Evolutionary conservation across 2,888 invertebrate genomes (phyloP).

Genomic region (Pegoplata infirma): DNA sequence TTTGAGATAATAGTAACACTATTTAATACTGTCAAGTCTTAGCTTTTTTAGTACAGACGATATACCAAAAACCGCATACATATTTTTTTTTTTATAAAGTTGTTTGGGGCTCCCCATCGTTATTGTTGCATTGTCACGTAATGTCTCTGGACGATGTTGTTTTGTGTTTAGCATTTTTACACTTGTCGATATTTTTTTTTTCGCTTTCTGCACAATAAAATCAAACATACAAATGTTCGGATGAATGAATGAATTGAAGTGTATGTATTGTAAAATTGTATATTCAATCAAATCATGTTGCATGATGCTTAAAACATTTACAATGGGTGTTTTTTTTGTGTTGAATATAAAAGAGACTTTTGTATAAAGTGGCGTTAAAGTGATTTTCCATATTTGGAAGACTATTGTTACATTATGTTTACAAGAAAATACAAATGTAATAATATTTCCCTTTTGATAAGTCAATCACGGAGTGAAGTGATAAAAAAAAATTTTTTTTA

Average conservation of each 20-base stretch:
- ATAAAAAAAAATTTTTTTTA: too few relatives aligned
- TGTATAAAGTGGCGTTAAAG: conserved; percentile 18
- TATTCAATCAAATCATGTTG: conserved; percentile 54
- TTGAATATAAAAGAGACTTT: conserved; percentile 4
- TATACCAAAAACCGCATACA: conserved; percentile 19
- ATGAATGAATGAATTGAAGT: conserved; percentile 18
- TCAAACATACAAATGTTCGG: not conserved
- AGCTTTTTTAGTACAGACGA: too few relatives aligned
- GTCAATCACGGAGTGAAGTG: not conserved
- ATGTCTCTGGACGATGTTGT: conserved; percentile 37
- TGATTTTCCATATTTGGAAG: not conserved
- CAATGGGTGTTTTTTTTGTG: conserved; percentile 22
- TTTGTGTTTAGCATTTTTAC: conserved; percentile 54
- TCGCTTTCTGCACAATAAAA: conserved; percentile 2
- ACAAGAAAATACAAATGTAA: not conserved
- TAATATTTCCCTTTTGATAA: not conserved
- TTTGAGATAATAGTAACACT: too few relatives aligned
- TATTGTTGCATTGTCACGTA: conserved; percentile 60
- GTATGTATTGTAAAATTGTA: conserved; percentile 41
- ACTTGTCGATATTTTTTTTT: conserved; percentile 43
- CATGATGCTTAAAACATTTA: conserved; percentile 24
- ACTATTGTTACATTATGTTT: not conserved
- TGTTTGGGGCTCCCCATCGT: conserved; percentile 35
- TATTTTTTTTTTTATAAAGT: too few relatives aligned
- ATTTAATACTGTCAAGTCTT: too few relatives aligned